These are phyloP conservation scores for Melierax canorus DNA, from an alignment of 2,113 vertebrate genomes.

Conservation along the genomic window DNA sequence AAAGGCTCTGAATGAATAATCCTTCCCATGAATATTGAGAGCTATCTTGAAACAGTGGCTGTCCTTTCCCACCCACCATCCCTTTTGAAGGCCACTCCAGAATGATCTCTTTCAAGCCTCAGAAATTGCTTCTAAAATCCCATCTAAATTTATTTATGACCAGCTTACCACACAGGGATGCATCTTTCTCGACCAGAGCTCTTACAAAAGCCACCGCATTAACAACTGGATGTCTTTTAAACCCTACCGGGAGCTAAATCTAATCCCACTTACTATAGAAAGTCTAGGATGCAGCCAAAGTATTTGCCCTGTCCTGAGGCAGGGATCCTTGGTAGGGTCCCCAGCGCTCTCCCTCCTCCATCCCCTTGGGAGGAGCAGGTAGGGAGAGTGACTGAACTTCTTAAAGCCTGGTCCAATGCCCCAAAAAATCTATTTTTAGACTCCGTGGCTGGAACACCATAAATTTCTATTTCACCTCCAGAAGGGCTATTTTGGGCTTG, in stretches of 20 bases:
- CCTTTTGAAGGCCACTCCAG: constrained; percentile 8
- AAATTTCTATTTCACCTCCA: neutral
- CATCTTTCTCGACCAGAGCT: neutral
- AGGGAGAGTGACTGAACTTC: neutral
- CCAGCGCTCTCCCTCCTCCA: neutral
- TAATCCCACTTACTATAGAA: neutral
- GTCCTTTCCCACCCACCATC: neutral
- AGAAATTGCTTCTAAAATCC: constrained; percentile 29
- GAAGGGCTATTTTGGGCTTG: neutral
- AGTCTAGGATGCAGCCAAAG: neutral
- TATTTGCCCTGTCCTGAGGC: neutral
- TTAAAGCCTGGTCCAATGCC: neutral
- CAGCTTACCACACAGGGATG: neutral
- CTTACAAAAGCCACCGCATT: neutral
- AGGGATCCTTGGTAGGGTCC: neutral
- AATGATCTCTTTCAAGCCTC: neutral
- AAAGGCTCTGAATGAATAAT: constrained; percentile 8
- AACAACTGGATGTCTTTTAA: neutral
- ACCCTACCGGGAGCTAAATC: neutral
- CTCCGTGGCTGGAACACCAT: neutral
- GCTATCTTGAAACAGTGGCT: neutral
- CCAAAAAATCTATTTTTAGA: neutral
- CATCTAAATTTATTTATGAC: neutral
- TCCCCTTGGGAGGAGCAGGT: neutral
- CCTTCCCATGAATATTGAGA: constrained; percentile 8